A percentile compares a stretch with the other conserved stretches of the same genome.
phyloP scores from a whole-genome alignment of 2,888 invertebrate genomes.

The Metopia argyrocephala region DNA sequence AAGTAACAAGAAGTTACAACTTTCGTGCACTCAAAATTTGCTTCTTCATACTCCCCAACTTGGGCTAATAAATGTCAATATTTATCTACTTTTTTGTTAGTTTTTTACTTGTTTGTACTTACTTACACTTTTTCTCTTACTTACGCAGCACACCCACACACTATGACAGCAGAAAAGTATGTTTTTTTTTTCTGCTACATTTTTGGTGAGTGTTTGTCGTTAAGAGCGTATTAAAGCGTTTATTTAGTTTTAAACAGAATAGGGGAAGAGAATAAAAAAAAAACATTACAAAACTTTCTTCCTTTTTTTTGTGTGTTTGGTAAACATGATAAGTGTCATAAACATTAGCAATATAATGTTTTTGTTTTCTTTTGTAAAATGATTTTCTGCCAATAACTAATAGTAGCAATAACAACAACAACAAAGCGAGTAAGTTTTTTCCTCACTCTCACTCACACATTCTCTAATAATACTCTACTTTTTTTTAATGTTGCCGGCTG shows the following conservation, averaged over 20 bases:
- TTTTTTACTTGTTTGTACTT: too few relatives aligned
- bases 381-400: conserved; percentile 31
- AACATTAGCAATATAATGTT: conserved; percentile 63
- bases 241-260: too few relatives aligned
- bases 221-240: not conserved
- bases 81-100: conserved; percentile 49
- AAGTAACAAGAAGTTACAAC: not conserved
- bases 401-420: conserved; percentile 14
- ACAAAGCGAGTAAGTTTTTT: not conserved
- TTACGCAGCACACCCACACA: too few relatives aligned
- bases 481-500: too few relatives aligned
- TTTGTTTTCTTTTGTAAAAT: conserved; percentile 43
- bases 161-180: not conserved
- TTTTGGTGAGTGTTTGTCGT: conserved; percentile 9
- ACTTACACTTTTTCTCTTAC: not conserved
- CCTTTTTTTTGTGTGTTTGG: not conserved
- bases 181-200: not conserved
- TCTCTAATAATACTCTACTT: too few relatives aligned
- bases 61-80: conserved; percentile 54
- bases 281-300: too few relatives aligned
- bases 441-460: too few relatives aligned
- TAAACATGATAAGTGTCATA: conserved; percentile 63
- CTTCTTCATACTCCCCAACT: conserved; percentile 1
- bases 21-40: too few relatives aligned
- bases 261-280: too few relatives aligned